Percentiles rank a stretch among this genome's conserved stretches.
Evolutionary conservation across 2,797 vertebrate species (phyloP).

Genomic region (Channallabes apus): DNA sequence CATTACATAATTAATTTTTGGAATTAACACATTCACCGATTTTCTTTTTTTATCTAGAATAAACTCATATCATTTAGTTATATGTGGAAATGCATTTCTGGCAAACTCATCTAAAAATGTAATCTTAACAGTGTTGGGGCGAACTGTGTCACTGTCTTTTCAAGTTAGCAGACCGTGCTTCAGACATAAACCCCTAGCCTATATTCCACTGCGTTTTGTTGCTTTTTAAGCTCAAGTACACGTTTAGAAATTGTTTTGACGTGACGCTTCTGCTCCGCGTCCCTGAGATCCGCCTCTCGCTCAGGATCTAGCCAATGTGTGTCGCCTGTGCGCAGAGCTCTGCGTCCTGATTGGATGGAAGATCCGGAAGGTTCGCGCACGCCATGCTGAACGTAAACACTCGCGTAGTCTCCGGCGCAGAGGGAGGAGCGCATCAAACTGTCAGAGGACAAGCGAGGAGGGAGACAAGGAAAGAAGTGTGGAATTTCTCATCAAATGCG

Average conservation of each 20-base stretch:
- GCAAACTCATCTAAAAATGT: not conserved
- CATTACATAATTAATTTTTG: not conserved
- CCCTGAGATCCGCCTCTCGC: constrained; percentile 75
- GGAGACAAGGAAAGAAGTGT: constrained; percentile 41
- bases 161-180: not conserved
- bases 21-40: not conserved
- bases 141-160: not conserved
- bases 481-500: constrained; percentile 40
- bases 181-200: not conserved
- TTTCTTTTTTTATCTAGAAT: not conserved
- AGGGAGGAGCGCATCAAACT: constrained; percentile 74
- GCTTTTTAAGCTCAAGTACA: constrained; percentile 56
- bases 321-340: constrained; percentile 73
- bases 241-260: constrained; percentile 61
- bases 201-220: constrained; percentile 7
- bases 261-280: constrained; percentile 26
- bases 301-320: constrained; percentile 86
- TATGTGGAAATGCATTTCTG: not conserved
- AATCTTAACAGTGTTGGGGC: not conserved
- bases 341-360: constrained; percentile 84
- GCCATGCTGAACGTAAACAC: constrained; percentile 85
- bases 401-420: constrained; percentile 74
- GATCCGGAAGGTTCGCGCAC: constrained; percentile 80
- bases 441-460: constrained; percentile 48
- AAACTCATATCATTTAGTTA: not conserved